Percentiles rank a stretch among this genome's conserved stretches.
These are phyloP conservation scores for Natrix natrix DNA, from an alignment of 2,797 vertebrate species.

Conservation along the genomic window DNA sequence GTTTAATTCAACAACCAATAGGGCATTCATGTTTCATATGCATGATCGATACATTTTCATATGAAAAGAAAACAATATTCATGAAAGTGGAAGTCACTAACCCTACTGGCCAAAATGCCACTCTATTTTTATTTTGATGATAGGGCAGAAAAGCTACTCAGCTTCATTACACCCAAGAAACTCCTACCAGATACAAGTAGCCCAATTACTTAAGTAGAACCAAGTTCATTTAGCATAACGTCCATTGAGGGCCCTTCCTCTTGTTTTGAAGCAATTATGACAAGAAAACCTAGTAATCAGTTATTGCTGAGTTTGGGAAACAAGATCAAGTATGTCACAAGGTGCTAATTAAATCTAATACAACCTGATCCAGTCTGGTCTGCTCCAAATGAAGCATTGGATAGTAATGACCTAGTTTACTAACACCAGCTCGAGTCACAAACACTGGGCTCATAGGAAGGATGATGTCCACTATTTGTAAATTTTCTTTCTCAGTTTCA, in stretches of 20 bases:
- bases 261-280: slow-evolving; percentile 33
- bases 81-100: slow-evolving; percentile 55
- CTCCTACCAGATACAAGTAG: slow-evolving; percentile 26
- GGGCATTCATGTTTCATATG: slow-evolving; percentile 49
- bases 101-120: slow-evolving; percentile 61
- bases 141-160: slow-evolving; percentile 13
- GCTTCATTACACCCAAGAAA: neutral
- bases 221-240: slow-evolving; percentile 51
- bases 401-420: neutral
- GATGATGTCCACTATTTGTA: neutral
- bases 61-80: slow-evolving; percentile 60
- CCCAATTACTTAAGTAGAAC: slow-evolving; percentile 39
- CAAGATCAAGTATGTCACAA: neutral
- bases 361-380: neutral
- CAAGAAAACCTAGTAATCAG: slow-evolving; percentile 29
- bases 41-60: slow-evolving; percentile 58
- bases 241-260: slow-evolving; percentile 39
- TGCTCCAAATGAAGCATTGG: neutral
- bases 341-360: neutral
- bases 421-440: neutral
- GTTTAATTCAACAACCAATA: slow-evolving; percentile 55
- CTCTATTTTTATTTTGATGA: slow-evolving; percentile 49
- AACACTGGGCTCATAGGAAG: neutral
- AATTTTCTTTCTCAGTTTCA: neutral
- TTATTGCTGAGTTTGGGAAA: slow-evolving; percentile 8